Conservation (phyloP, 2,113 vertebrate genomes). For the Carlito syrichta region DNA sequence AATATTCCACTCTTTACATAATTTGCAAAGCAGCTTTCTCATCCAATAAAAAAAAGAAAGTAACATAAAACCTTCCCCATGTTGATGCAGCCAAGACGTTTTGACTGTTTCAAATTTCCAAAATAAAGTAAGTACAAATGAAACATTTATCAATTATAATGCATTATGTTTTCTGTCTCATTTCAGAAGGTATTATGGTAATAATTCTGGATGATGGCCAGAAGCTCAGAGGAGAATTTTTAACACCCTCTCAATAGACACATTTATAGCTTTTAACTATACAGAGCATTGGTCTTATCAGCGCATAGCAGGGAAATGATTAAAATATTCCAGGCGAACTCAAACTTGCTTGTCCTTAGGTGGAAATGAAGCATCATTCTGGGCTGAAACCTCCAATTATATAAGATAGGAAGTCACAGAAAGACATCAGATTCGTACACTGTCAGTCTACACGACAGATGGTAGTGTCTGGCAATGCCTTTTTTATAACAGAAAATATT, state of each 20-base stretch:
- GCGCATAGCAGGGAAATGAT: conserved; percentile 80
- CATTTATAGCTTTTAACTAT: conserved; percentile 80
- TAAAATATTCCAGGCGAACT: conserved; percentile 82
- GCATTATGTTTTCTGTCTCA: conserved; percentile 81
- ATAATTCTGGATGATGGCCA: conserved; percentile 85
- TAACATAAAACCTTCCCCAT: conserved; percentile 22
- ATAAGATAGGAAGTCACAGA: conserved; percentile 84
- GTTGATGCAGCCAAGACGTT: conserved; percentile 62
- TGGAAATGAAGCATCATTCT: conserved; percentile 76
- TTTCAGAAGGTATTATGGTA: conserved; percentile 84
- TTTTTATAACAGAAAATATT: conserved; percentile 86
- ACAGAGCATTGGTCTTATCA: conserved; percentile 80
- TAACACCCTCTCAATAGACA: conserved; percentile 79
- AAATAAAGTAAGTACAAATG: conserved; percentile 77
- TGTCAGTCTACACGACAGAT: conserved; percentile 86
- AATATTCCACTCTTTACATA: not conserved
- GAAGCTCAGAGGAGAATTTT: conserved; percentile 78
- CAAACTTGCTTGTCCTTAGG: conserved; percentile 79
- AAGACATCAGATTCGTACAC: conserved; percentile 83
- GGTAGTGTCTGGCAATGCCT: conserved; percentile 85
- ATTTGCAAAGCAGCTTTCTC: conserved; percentile 13
- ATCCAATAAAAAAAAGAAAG: not conserved
- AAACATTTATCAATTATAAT: conserved; percentile 81
- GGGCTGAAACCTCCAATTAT: conserved; percentile 83
- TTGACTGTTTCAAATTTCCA: conserved; percentile 74